A percentile compares a stretch with the other conserved stretches of the same genome.
These are phyloP conservation scores for Solenopsis fugax DNA, from an alignment of 1,140 invertebrate genomes.

Conservation along the genomic window DNA sequence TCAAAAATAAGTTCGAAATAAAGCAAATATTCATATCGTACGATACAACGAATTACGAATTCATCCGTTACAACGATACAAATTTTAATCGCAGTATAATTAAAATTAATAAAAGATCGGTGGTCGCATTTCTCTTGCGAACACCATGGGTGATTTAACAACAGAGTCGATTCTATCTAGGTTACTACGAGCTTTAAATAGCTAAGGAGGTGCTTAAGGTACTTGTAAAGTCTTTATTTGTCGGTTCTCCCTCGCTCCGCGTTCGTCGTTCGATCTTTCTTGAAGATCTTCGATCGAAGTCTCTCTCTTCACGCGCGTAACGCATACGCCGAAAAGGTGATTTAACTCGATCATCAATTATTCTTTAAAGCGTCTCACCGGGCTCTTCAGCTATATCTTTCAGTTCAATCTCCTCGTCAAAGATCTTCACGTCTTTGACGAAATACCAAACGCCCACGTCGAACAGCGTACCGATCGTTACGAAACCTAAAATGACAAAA, in stretches of 20 bases:
- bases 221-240: slow-evolving; percentile 82
- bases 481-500: slow-evolving; percentile 86
- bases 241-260: slow-evolving; percentile 55
- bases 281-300: slow-evolving; percentile 37
- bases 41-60: slow-evolving; percentile 15
- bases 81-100: slow-evolving; percentile 21
- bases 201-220: slow-evolving; percentile 81
- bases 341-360: slow-evolving; percentile 54
- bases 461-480: slow-evolving; percentile 89
- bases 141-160: slow-evolving; percentile 51
- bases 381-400: slow-evolving; percentile 85
- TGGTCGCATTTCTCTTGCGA: slow-evolving; percentile 28
- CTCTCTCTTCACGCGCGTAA: slow-evolving; percentile 48
- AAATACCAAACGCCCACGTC: slow-evolving; percentile 90
- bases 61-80: slow-evolving; percentile 24
- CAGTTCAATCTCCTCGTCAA: slow-evolving; percentile 89
- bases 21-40: not conserved
- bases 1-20: not conserved
- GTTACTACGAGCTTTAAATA: slow-evolving; percentile 72
- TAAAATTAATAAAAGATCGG: slow-evolving; percentile 33
- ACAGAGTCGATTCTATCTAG: slow-evolving; percentile 63
- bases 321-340: slow-evolving; percentile 46
- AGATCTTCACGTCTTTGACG: slow-evolving; percentile 90
- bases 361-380: slow-evolving; percentile 79
- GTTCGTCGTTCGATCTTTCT: slow-evolving; percentile 56